phyloP scores from a whole-genome alignment of 1,140 invertebrate genomes.

The Chironomus tepperi region DNA sequence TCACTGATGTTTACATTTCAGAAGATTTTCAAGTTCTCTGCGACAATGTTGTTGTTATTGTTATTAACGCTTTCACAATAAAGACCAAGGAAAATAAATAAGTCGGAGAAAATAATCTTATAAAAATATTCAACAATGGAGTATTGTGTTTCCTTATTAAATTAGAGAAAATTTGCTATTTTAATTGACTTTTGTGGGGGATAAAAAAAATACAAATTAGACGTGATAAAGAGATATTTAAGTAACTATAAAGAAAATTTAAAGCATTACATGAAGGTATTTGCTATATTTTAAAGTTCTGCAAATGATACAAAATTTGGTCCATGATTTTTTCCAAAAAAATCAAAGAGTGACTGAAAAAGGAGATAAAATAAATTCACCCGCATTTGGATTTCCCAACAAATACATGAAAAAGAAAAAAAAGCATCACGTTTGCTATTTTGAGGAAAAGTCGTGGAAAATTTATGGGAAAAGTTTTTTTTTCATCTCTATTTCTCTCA shows the following conservation, averaged over 20 bases:
- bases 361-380: neutral
- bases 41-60: conserved; percentile 3
- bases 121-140: neutral
- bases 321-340: too few species aligned
- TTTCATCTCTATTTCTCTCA: neutral
- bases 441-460: conserved; percentile 12
- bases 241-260: too few species aligned
- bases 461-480: conserved; percentile 12
- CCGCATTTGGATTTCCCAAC: neutral
- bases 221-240: too few species aligned
- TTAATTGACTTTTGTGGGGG: too few species aligned
- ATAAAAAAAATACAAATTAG: too few species aligned
- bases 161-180: too few species aligned
- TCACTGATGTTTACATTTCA: neutral
- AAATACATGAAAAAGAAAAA: neutral
- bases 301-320: too few species aligned
- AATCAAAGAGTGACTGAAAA: too few species aligned
- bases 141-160: too few species aligned
- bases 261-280: too few species aligned
- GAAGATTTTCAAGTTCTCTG: neutral
- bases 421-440: conserved; percentile 7
- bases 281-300: too few species aligned
- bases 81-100: neutral
- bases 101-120: neutral
- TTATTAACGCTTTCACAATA: neutral